Conservation (phyloP, 2,113 vertebrate species). For the Psettodes erumei region DNA sequence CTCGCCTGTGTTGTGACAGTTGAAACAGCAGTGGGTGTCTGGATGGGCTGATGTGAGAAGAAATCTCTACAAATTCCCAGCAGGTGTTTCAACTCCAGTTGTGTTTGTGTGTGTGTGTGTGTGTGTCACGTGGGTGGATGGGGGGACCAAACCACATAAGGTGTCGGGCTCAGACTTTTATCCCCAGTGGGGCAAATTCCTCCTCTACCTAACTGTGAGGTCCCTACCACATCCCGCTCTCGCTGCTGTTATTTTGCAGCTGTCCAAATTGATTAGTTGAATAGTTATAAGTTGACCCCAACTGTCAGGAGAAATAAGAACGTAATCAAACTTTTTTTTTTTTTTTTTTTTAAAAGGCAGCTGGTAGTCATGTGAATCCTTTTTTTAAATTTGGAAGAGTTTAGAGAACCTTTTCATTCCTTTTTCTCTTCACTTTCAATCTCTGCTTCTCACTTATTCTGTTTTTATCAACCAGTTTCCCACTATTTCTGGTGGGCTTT, state of each 20-base stretch:
- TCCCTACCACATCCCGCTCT: constrained; percentile 25
- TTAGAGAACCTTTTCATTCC: not conserved
- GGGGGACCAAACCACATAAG: constrained; percentile 48
- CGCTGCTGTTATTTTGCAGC: constrained; percentile 55
- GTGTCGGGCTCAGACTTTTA: constrained; percentile 41
- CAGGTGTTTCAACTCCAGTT: constrained; percentile 70
- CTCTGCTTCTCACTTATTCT: not conserved
- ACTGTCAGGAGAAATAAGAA: constrained; percentile 48
- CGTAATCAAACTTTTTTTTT: constrained; percentile 59
- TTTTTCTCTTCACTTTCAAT: constrained; percentile 8
- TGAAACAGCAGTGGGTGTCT: constrained; percentile 40
- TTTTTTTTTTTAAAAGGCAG: too few relatives aligned
- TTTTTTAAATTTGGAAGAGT: not conserved
- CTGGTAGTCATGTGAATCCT: not conserved
- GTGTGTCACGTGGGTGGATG: too few relatives aligned
- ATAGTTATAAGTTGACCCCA: constrained; percentile 52
- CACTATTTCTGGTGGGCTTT: not conserved
- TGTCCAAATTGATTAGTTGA: constrained; percentile 71
- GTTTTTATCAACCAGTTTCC: not conserved
- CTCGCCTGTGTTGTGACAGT: constrained; percentile 59
- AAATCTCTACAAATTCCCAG: constrained; percentile 25
- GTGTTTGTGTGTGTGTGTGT: too few relatives aligned
- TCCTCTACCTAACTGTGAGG: constrained; percentile 5
- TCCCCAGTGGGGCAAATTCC: constrained; percentile 32
- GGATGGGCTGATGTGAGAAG: constrained; percentile 49